phyloP scores from a whole-genome alignment of 2,113 vertebrate genomes.

The Steatornis caripensis region DNA sequence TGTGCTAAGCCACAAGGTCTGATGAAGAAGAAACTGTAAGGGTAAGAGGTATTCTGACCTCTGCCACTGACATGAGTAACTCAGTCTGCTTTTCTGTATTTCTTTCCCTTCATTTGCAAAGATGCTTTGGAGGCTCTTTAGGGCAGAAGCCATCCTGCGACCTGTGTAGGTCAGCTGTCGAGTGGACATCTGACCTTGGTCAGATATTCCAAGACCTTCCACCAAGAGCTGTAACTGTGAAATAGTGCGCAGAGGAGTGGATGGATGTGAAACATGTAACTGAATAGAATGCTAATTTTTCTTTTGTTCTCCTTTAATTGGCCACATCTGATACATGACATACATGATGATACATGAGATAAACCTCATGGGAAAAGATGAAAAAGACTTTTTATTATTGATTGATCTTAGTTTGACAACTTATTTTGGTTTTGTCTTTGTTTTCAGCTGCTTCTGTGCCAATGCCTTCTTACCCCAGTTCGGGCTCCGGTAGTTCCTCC shows the following conservation, averaged over 20 bases:
- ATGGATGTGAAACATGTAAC: neutral
- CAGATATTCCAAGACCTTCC: neutral
- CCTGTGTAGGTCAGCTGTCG: neutral
- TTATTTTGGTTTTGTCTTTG: neutral
- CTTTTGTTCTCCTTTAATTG: neutral
- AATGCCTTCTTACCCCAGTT: slow-evolving; percentile 82
- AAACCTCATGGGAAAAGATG: neutral
- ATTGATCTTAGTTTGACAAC: neutral
- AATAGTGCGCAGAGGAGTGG: fast-evolving
- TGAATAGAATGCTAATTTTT: neutral
- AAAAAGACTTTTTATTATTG: neutral
- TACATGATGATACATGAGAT: neutral
- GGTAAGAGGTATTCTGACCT: neutral
- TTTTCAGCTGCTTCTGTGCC: slow-evolving; percentile 81
- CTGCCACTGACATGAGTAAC: neutral
- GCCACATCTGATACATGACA: neutral
- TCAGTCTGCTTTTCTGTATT: neutral
- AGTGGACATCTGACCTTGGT: neutral
- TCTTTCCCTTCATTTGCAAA: neutral
- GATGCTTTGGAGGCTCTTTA: neutral
- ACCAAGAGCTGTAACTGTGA: neutral
- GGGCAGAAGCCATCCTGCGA: neutral
- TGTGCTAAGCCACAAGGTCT: neutral
- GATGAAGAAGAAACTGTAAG: neutral
- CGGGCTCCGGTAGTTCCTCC: slow-evolving; percentile 86